Percentiles rank a stretch among this genome's conserved stretches.
These are phyloP conservation scores for Marronus borbonicus DNA, from an alignment of 2,888 invertebrate genomes.

Conservation along the genomic window DNA sequence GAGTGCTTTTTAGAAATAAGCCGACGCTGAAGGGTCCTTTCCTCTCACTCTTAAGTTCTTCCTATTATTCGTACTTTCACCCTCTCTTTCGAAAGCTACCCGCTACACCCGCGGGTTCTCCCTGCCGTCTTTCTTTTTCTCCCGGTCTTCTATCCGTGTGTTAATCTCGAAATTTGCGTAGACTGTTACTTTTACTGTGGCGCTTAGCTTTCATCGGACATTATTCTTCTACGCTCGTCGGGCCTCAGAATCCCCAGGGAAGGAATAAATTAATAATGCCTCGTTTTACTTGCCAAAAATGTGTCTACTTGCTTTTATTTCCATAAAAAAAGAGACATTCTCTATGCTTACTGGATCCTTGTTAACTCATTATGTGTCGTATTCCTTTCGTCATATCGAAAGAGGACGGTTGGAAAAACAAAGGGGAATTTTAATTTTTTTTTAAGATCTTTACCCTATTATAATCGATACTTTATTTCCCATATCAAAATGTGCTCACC, in stretches of 20 bases:
- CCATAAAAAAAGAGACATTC: constrained; percentile 59
- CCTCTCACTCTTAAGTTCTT: constrained; percentile 27
- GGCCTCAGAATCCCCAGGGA: constrained; percentile 60
- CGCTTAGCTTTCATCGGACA: constrained; percentile 55
- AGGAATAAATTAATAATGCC: constrained; percentile 67
- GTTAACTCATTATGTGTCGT: constrained; percentile 10
- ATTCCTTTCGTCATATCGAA: neutral
- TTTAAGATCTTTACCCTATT: too few relatives aligned
- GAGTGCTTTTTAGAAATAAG: constrained; percentile 17
- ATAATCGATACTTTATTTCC: too few relatives aligned
- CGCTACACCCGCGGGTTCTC: constrained; percentile 39
- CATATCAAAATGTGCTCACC: neutral
- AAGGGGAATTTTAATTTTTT: too few relatives aligned
- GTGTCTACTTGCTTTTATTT: constrained; percentile 63
- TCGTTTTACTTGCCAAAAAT: constrained; percentile 60
- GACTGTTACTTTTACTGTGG: constrained; percentile 60
- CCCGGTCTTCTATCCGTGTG: constrained; percentile 39
- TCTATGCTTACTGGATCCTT: constrained; percentile 58
- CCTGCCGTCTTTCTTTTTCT: constrained; percentile 53
- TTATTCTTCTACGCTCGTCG: constrained; percentile 64
- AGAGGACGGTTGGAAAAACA: too few relatives aligned
- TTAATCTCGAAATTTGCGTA: constrained; percentile 50
- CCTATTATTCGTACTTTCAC: constrained; percentile 35
- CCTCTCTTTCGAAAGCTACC: neutral
- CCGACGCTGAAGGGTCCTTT: neutral